phyloP scores from a whole-genome alignment of 2,888 invertebrate species.

The Volucella inflata region DNA sequence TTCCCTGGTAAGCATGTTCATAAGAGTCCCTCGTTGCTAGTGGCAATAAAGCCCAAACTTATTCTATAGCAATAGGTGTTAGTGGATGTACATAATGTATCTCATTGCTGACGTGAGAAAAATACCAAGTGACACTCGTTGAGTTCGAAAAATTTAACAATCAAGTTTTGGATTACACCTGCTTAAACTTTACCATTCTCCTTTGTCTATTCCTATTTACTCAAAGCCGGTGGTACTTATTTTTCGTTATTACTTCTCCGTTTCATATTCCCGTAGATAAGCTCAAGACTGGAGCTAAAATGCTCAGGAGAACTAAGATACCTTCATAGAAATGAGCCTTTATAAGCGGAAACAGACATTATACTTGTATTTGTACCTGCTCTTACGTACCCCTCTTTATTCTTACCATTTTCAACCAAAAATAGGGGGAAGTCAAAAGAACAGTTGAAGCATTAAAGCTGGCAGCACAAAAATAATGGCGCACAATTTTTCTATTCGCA shows the following conservation, averaged over 20 bases:
- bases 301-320: neutral
- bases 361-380: neutral
- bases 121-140: constrained; percentile 29
- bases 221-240: neutral
- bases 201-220: neutral
- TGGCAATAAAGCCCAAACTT: constrained; percentile 1
- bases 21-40: neutral
- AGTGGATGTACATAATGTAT: constrained; percentile 54
- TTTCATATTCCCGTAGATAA: constrained; percentile 27
- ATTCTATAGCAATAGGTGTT: constrained; percentile 20
- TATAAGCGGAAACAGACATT: neutral
- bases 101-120: constrained; percentile 40
- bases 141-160: constrained; percentile 36
- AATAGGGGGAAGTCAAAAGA: neutral
- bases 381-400: neutral
- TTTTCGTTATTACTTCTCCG: constrained; percentile 1
- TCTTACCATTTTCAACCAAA: neutral
- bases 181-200: constrained; percentile 11
- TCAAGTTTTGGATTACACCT: constrained; percentile 44
- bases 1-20: no score
- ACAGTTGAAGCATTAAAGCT: constrained; percentile 34
- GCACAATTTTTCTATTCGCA: constrained; percentile 33
- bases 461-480: constrained; percentile 31
- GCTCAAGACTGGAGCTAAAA: constrained; percentile 15
- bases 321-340: neutral